phyloP scores from a whole-genome alignment of 92 coral and sea anemone genomes.

The Bergia sp. region DNA sequence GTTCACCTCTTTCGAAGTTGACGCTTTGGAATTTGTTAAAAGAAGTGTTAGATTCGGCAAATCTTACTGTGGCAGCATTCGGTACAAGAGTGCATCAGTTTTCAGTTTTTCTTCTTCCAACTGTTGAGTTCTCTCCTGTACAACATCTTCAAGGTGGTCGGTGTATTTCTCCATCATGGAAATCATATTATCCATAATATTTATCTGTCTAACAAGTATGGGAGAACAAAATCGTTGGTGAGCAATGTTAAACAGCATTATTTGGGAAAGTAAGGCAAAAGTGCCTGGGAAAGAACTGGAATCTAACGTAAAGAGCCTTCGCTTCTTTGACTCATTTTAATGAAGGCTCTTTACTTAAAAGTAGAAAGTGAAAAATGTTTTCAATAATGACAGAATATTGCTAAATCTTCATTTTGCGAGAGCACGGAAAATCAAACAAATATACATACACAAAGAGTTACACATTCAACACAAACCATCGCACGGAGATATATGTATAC shows the following conservation, averaged over 20 bases:
- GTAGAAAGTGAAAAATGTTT: no score
- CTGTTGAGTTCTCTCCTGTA: slow-evolving; percentile 70
- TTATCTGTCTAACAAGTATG: slow-evolving; percentile 59
- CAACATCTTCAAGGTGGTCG: slow-evolving; percentile 75
- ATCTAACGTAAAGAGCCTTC: background rate
- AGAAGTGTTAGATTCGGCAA: background rate
- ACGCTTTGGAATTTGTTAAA: no score
- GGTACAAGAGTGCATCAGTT: slow-evolving; percentile 76
- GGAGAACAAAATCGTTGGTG: background rate
- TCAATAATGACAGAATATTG: no score
- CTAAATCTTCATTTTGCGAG: no score
- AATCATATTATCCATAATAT: slow-evolving; percentile 87
- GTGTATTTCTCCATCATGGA: slow-evolving; percentile 83
- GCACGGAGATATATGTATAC: no score
- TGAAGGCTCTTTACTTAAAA: no score
- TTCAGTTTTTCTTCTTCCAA: slow-evolving; percentile 78
- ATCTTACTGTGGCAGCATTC: slow-evolving; percentile 79
- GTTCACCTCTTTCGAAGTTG: no score
- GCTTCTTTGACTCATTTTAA: background rate
- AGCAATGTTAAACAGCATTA: background rate
- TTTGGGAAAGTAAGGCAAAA: background rate
- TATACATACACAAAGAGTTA: no score
- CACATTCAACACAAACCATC: no score
- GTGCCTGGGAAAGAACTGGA: background rate
- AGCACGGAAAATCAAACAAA: no score